Base-by-base conservation (phyloP, 2,888 invertebrate genomes). In the Amiota communis region DNA sequence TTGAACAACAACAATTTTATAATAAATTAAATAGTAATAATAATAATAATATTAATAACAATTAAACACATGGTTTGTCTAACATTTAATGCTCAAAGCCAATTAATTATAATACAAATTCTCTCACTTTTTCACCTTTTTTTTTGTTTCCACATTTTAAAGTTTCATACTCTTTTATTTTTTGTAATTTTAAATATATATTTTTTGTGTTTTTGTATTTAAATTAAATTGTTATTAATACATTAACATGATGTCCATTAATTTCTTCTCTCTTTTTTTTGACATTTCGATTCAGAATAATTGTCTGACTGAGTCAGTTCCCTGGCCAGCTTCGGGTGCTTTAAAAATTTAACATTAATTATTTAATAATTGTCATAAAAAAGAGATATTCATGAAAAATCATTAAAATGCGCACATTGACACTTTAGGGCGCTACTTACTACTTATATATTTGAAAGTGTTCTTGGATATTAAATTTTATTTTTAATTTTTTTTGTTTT, bases 61-160 rank as follows among this genome's bases (percentile, higher is more conserved):
- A 59, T 20, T 59, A 59, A 59, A 20, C 59, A 51, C 23, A 36
- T 36, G 6, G 8, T 49, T 71, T 61, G 15, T 20, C 17, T n/a
- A 49, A 49, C 15, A 15, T 71, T 53, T 46, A 15, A 48, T 49
- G 61, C 36, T 70, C 56, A 57, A 70, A 70, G 70, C 70, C 70
- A 70, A 70, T 56, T 56, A 49, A 46, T 64, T 59, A 51, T n/a
- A n/a, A 65, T 47, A 48, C 48, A 48, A 36, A 13, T 17, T 23
- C 9, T 63, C 2, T 11, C 10, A n/a, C 15, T 65, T 48, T 65
- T 65, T 47, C 47, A 11, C n/a, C n/a, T 51, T 1, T 51, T 11
- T 51, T 51, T 51, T 2, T 8, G 9, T 53, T 47, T 65, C 8
- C 15, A 49, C 15, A 48, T n/a, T 49, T 48, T 49, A 48, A 65